These are phyloP conservation scores for Buathra laborator DNA, from an alignment of 2,888 invertebrate genomes.

Conservation along the genomic window DNA sequence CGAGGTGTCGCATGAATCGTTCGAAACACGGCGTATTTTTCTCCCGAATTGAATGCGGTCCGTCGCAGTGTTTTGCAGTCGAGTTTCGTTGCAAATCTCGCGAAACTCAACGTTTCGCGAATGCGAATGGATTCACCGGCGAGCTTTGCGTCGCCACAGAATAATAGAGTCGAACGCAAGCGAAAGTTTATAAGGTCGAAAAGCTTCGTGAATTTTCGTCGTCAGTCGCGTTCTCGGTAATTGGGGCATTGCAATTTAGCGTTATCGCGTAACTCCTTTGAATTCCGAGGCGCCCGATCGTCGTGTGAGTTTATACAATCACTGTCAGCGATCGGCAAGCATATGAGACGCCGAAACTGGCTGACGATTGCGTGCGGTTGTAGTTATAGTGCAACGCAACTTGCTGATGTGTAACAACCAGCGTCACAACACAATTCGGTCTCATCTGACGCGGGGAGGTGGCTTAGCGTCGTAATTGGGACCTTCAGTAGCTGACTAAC, in stretches of 20 bases:
- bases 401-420: constrained; percentile 52
- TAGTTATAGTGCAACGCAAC: constrained; percentile 38
- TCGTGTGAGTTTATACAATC: constrained; percentile 5
- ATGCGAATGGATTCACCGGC: not conserved
- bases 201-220: constrained; percentile 46
- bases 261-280: constrained; percentile 22
- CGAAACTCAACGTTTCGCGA: constrained; percentile 9
- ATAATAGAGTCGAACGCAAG: not conserved
- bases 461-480: constrained; percentile 58
- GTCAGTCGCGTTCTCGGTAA: constrained; percentile 63
- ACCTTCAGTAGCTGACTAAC: constrained; percentile 65
- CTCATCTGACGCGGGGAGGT: constrained; percentile 34
- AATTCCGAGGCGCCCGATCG: not conserved
- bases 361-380: constrained; percentile 39
- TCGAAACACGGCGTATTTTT: not conserved
- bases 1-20: not conserved
- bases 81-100: not conserved
- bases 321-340: constrained; percentile 36
- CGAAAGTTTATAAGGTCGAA: constrained; percentile 14
- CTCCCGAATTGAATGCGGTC: not conserved
- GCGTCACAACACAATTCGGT: constrained; percentile 59
- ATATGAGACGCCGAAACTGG: constrained; percentile 33
- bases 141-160: not conserved
- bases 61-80: not conserved
- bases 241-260: constrained; percentile 70